These are phyloP conservation scores for Oncorhynchus nerka DNA, from an alignment of 2,113 vertebrate genomes.

Conservation along the genomic window DNA sequence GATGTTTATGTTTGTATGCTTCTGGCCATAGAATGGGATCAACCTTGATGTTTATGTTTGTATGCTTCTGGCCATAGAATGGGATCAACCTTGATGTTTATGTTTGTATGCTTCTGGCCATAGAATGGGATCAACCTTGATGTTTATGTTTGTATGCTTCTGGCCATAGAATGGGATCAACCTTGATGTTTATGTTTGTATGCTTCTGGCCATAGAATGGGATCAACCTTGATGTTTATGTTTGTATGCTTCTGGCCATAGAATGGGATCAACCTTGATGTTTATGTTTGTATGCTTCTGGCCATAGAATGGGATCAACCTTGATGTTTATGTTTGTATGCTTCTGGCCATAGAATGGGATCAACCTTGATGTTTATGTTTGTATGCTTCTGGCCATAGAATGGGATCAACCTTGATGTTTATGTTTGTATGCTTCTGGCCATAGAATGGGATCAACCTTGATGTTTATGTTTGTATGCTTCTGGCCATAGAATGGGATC, in stretches of 20 bases:
- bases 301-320: slow-evolving; percentile 24
- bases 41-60: slow-evolving; percentile 38
- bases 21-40: slow-evolving; percentile 29
- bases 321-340: slow-evolving; percentile 36
- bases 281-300: slow-evolving; percentile 50
- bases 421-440: too few species aligned
- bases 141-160: slow-evolving; percentile 36
- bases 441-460: too few species aligned
- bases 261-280: slow-evolving; percentile 14
- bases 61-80: not conserved
- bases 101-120: slow-evolving; percentile 45
- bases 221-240: slow-evolving; percentile 26
- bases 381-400: too few species aligned
- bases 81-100: slow-evolving; percentile 36
- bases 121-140: slow-evolving; percentile 8
- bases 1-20: slow-evolving; percentile 51
- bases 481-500: too few species aligned
- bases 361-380: too few species aligned
- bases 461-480: too few species aligned
- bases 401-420: too few species aligned
- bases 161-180: too few species aligned
- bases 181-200: slow-evolving; percentile 49
- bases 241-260: slow-evolving; percentile 22
- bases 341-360: too few species aligned
- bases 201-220: slow-evolving; percentile 28